These are phyloP conservation scores for Macheiramphus alcinus DNA, from an alignment of 2,113 vertebrate genomes.

Conservation along the genomic window DNA sequence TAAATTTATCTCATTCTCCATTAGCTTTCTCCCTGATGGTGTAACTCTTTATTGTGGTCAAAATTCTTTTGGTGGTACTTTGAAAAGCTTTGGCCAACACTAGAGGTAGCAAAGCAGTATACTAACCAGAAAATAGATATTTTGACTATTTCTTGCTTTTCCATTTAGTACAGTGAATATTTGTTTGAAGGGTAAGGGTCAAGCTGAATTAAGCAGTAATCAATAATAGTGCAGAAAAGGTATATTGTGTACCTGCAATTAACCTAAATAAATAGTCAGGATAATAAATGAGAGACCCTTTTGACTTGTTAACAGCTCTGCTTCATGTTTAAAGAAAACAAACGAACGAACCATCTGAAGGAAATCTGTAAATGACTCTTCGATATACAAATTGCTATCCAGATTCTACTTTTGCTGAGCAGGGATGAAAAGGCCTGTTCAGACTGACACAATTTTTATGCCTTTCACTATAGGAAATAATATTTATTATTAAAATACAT, in stretches of 20 bases:
- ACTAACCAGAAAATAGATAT: neutral
- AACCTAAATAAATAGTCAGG: neutral
- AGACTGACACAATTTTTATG: neutral
- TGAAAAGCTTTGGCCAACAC: neutral
- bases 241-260: neutral
- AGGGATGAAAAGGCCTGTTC: neutral
- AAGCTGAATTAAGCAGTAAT: neutral
- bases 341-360: neutral
- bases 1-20: neutral
- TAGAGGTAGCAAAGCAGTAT: neutral
- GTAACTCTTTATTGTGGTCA: neutral
- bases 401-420: neutral
- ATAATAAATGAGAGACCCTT: neutral
- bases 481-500: neutral
- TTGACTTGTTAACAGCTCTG: neutral
- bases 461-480: neutral
- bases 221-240: neutral
- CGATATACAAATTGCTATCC: neutral
- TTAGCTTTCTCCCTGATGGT: neutral
- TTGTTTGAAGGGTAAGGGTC: neutral
- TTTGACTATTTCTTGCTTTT: neutral
- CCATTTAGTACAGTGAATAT: neutral
- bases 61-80: neutral
- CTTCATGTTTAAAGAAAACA: neutral
- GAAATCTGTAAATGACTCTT: neutral